Evolutionary conservation across 2,888 invertebrate genomes (phyloP).

Genomic region (Chloroclystis v-ata): DNA sequence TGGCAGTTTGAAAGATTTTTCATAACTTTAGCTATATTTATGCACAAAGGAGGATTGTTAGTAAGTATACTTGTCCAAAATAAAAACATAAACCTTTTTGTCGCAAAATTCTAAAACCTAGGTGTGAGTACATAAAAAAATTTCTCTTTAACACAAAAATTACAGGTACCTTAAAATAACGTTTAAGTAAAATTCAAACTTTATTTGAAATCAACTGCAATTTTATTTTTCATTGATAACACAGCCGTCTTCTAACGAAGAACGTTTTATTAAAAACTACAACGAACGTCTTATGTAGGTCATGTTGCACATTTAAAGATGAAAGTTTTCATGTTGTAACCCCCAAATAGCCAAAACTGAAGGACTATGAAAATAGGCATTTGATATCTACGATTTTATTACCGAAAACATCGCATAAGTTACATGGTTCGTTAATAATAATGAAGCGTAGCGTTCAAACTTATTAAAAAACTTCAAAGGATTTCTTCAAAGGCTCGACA

Average conservation of each 20-base stretch:
- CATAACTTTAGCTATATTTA: too few species aligned
- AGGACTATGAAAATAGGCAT: background rate
- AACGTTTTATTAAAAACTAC: background rate
- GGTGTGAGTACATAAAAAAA: too few species aligned
- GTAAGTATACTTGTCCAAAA: too few species aligned
- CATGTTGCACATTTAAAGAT: constrained; percentile 11
- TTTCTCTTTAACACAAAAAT: too few species aligned
- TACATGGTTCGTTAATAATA: background rate
- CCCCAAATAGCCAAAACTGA: background rate
- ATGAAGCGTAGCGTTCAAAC: background rate
- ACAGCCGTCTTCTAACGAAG: background rate
- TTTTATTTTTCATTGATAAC: too few species aligned
- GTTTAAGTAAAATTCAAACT: too few species aligned
- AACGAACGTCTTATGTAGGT: constrained; percentile 8
- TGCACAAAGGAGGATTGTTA: too few species aligned
- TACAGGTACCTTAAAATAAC: too few species aligned
- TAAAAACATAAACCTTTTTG: too few species aligned
- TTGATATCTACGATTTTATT: background rate
- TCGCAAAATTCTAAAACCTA: too few species aligned
- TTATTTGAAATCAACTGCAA: too few species aligned
- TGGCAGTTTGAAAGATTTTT: too few species aligned
- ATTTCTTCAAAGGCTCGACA: background rate
- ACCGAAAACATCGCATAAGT: background rate
- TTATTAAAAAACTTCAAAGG: constrained; percentile 1
- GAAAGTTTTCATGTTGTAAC: constrained; percentile 8